These are phyloP conservation scores for Schizopygopsis pylzovi DNA, from an alignment of 2,797 vertebrate species.

Conservation along the genomic window DNA sequence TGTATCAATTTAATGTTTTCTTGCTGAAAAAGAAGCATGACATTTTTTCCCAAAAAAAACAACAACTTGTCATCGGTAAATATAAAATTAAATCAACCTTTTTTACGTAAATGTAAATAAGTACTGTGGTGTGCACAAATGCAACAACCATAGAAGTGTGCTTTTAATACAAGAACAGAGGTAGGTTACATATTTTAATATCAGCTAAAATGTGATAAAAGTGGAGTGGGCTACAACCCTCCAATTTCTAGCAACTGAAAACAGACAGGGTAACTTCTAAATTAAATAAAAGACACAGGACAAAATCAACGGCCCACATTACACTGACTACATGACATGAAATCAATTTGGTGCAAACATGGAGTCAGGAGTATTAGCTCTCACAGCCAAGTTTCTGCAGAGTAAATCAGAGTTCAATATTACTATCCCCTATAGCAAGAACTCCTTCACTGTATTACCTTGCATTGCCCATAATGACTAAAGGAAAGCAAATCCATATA, in stretches of 20 bases:
- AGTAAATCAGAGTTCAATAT: conserved; percentile 10
- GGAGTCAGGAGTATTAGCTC: background rate
- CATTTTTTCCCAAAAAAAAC: background rate
- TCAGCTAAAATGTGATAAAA: background rate
- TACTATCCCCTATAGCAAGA: conserved; percentile 5
- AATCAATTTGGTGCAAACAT: background rate
- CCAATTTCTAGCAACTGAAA: background rate
- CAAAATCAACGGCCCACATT: background rate
- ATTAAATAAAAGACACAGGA: background rate
- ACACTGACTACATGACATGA: background rate
- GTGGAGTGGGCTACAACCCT: background rate
- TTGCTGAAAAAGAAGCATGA: background rate
- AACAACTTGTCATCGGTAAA: background rate
- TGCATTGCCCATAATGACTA: background rate
- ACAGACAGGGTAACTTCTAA: conserved; percentile 1
- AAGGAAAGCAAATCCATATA: conserved; percentile 16
- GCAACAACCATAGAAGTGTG: background rate
- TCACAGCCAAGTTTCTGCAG: background rate
- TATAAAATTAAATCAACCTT: background rate
- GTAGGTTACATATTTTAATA: background rate
- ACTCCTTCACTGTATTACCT: conserved; percentile 5
- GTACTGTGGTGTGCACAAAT: background rate
- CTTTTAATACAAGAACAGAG: background rate
- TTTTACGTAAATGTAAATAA: background rate
- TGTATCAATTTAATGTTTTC: background rate